phyloP scores from a whole-genome alignment of 2,797 vertebrate species.

The Hylomyscus alleni region DNA sequence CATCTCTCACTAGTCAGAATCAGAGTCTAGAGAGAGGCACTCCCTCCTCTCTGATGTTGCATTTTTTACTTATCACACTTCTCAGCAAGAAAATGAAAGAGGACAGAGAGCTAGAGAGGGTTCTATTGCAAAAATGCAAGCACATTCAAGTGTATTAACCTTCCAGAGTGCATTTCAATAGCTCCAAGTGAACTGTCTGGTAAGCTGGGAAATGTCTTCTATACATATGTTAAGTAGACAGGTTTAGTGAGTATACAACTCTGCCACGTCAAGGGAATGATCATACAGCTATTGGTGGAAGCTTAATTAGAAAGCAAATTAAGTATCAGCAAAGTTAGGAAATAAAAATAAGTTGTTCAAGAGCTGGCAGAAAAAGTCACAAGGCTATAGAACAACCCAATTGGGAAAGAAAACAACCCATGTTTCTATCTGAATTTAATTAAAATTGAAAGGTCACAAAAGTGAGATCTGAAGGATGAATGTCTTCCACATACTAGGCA shows the following conservation, averaged over 20 bases:
- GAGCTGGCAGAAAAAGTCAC: background rate
- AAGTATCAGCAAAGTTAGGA: background rate
- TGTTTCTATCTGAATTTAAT: conserved; percentile 34
- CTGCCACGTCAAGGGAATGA: background rate
- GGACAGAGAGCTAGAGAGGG: background rate
- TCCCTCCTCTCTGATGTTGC: background rate
- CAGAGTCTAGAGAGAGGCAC: background rate
- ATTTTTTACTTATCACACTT: background rate
- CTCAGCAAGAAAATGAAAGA: background rate
- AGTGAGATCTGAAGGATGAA: background rate
- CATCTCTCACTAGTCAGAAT: background rate
- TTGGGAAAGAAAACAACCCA: background rate
- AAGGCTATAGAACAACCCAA: background rate
- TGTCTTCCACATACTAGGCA: background rate
- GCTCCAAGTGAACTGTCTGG: background rate
- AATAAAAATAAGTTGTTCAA: background rate
- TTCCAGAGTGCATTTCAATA: background rate
- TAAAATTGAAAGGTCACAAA: background rate
- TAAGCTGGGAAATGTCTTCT: background rate
- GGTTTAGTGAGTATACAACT: background rate
- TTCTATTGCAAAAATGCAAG: background rate
- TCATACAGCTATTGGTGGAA: background rate
- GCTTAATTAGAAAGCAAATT: background rate
- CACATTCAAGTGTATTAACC: background rate
- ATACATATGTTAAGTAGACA: background rate